phyloP scores from a whole-genome alignment of 2,797 vertebrate species.

The Oreochromis mossambicus region DNA sequence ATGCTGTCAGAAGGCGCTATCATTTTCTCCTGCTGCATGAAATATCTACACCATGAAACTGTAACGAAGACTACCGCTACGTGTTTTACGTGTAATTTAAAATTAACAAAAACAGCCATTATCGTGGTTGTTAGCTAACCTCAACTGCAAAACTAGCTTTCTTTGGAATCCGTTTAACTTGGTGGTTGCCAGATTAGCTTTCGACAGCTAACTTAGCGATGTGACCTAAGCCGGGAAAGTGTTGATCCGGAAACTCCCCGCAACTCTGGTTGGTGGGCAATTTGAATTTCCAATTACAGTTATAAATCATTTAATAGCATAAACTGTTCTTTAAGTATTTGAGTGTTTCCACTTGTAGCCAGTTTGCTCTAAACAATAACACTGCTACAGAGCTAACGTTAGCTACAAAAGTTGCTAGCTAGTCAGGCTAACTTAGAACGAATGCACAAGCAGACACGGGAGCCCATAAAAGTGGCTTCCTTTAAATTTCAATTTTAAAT shows the following conservation, averaged over 20 bases:
- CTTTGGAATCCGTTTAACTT: slow-evolving; percentile 50
- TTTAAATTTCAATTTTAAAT: neutral
- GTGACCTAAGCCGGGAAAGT: slow-evolving; percentile 42
- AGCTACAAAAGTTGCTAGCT: slow-evolving; percentile 52
- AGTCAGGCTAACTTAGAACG: slow-evolving; percentile 7
- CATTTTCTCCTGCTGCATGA: neutral
- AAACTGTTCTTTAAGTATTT: neutral
- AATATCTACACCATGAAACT: neutral
- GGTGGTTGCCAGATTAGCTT: slow-evolving; percentile 53
- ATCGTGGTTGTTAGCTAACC: slow-evolving; percentile 11
- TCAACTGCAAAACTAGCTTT: slow-evolving; percentile 27
- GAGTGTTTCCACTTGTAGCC: neutral
- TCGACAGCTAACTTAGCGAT: slow-evolving; percentile 56
- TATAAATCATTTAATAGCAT: neutral
- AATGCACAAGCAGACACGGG: neutral
- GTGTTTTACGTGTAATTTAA: neutral
- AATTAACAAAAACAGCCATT: neutral
- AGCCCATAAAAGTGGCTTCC: neutral
- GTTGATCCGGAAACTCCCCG: slow-evolving; percentile 41
- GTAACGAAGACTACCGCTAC: neutral
- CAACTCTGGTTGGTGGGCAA: slow-evolving; percentile 48
- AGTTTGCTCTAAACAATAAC: neutral
- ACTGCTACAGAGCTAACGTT: slow-evolving; percentile 14
- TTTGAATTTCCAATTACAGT: neutral
- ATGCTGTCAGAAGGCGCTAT: slow-evolving; percentile 39